Conservation (phyloP, 2,888 invertebrate genomes). For the Oscheius onirici region DNA sequence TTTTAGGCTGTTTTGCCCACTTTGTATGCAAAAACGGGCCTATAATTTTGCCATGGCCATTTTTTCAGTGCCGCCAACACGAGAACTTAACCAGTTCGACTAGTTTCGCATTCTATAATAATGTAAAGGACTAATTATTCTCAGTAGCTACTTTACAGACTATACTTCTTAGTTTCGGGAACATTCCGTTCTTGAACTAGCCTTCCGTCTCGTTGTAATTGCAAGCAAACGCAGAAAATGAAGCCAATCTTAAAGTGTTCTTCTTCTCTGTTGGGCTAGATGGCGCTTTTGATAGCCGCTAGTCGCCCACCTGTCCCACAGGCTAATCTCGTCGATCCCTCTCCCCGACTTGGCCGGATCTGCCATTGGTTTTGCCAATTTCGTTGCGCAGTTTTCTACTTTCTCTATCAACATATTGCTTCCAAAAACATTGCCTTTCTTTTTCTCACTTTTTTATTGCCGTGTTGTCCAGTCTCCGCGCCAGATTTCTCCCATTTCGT, state of each 20-base stretch:
- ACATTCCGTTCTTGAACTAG: constrained; percentile 1
- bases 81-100: constrained; percentile 1
- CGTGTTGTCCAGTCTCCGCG: not conserved
- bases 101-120: not conserved
- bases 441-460: not conserved
- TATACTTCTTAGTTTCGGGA: not conserved
- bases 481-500: not conserved
- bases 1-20: not conserved
- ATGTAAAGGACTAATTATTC: not conserved
- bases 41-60: not conserved
- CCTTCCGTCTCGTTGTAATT: not conserved
- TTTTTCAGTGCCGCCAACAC: not conserved
- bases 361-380: not conserved
- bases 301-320: constrained; percentile 3
- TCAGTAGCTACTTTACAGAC: no score
- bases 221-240: not conserved
- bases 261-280: not conserved
- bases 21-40: not conserved
- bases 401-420: not conserved
- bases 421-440: no score
- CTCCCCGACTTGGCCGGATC: not conserved
- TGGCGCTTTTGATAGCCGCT: constrained; percentile 13
- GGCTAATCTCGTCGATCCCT: constrained; percentile 26
- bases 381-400: not conserved
- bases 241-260: not conserved